Evolutionary conservation across 2,113 vertebrate genomes (phyloP).

Genomic region (Heterotilapia buettikoferi): DNA sequence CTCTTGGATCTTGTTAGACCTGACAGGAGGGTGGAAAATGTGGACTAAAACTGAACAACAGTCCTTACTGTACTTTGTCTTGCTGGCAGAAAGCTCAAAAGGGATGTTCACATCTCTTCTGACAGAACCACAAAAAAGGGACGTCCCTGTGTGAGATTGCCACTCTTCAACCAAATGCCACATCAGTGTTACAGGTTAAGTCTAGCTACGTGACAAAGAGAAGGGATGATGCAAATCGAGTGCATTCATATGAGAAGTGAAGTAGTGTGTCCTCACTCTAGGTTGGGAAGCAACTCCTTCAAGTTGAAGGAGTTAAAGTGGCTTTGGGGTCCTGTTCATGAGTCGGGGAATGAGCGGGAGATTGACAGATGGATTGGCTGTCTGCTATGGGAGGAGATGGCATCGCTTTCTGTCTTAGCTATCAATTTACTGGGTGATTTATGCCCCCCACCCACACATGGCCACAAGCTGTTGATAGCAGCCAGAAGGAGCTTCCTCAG

Average conservation of each 20-base stretch:
- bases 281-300: not conserved
- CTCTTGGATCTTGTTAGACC: not conserved
- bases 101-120: not conserved
- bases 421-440: not conserved
- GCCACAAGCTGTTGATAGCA: not conserved
- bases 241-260: not conserved
- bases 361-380: not conserved
- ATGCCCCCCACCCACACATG: not conserved
- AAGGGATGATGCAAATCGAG: not conserved
- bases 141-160: not conserved
- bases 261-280: not conserved
- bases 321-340: rapidly evolving
- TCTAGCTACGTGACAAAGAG: not conserved
- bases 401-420: not conserved
- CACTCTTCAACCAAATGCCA: not conserved
- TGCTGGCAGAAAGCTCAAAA: no score
- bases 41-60: not conserved
- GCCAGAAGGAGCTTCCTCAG: not conserved
- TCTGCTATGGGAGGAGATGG: not conserved
- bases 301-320: not conserved
- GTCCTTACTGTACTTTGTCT: not conserved
- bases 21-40: not conserved
- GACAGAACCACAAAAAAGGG: not conserved
- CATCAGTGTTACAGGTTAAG: not conserved
- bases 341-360: not conserved